phyloP scores from a whole-genome alignment of 92 coral and sea anemone genomes.

The Siderastrea radians region DNA sequence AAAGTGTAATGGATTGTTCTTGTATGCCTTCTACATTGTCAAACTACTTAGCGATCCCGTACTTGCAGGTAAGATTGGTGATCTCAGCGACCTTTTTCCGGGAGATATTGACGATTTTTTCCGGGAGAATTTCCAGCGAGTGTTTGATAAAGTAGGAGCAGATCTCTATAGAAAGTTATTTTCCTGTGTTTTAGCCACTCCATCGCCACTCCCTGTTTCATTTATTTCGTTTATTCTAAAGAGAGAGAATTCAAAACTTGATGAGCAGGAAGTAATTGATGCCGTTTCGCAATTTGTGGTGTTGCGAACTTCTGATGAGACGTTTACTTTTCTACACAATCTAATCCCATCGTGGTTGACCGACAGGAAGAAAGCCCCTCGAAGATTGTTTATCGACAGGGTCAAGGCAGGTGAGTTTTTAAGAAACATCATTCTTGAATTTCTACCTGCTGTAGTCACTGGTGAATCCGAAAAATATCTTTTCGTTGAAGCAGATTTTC shows the following conservation, averaged over 20 bases:
- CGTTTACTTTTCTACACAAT: constrained; percentile 15
- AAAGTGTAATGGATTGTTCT: constrained; percentile 27
- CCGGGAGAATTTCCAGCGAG: neutral
- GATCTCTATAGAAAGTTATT: neutral
- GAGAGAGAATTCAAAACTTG: neutral
- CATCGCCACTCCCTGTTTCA: constrained; percentile 11
- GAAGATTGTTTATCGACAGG: constrained; percentile 16
- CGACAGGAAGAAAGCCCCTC: neutral
- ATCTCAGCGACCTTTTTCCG: neutral
- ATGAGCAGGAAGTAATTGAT: constrained; percentile 14
- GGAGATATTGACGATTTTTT: constrained; percentile 20
- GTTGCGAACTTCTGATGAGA: neutral
- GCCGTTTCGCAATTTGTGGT: constrained; percentile 17
- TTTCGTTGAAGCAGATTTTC: neutral
- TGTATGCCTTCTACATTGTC: constrained; percentile 16
- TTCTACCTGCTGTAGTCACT: neutral
- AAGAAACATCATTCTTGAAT: neutral
- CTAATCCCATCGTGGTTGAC: constrained; percentile 35
- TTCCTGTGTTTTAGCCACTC: constrained; percentile 13
- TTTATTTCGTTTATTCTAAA: constrained; percentile 18
- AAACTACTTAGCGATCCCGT: neutral
- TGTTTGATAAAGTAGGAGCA: neutral
- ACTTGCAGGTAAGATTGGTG: neutral
- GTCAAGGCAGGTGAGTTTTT: constrained; percentile 25
- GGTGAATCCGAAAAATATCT: neutral